Percentiles rank a stretch among this genome's conserved stretches.
phyloP scores from a whole-genome alignment of 2,797 vertebrate genomes.

The Thalassophryne amazonica region DNA sequence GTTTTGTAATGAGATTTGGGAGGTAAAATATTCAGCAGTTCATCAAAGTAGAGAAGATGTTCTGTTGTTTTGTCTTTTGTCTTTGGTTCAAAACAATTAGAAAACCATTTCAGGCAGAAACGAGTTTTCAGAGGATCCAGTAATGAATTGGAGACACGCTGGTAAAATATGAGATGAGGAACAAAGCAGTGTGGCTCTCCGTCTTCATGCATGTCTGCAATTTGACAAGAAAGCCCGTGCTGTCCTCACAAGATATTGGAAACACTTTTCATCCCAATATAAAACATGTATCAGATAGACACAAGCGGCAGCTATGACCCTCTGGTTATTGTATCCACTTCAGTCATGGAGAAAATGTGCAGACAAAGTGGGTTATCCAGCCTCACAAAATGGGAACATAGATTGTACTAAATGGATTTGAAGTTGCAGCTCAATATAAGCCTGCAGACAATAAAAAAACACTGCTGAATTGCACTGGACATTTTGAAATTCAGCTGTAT shows the following conservation, averaged over 20 bases:
- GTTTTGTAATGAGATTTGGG: slow-evolving; percentile 66
- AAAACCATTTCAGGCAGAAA: slow-evolving; percentile 47
- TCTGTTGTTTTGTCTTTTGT: slow-evolving; percentile 59
- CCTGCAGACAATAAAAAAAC: background rate
- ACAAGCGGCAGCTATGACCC: slow-evolving; percentile 27
- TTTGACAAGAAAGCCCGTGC: slow-evolving; percentile 3
- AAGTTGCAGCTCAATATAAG: slow-evolving; percentile 21
- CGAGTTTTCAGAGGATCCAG: slow-evolving; percentile 41
- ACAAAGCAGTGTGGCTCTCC: background rate
- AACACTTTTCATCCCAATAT: slow-evolving; percentile 16
- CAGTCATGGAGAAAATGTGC: slow-evolving; percentile 8
- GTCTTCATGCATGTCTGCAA: slow-evolving; percentile 16
- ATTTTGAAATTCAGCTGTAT: background rate
- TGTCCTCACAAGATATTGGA: slow-evolving; percentile 7
- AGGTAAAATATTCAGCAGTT: slow-evolving; percentile 34
- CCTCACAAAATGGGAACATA: slow-evolving; percentile 22
- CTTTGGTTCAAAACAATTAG: slow-evolving; percentile 68
- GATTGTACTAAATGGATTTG: slow-evolving; percentile 24
- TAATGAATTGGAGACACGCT: slow-evolving; percentile 48
- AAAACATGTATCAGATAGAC: slow-evolving; percentile 42
- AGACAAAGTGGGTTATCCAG: slow-evolving; percentile 14
- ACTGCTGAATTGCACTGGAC: background rate
- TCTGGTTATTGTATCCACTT: slow-evolving; percentile 34
- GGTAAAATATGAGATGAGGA: slow-evolving; percentile 30
- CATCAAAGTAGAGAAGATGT: slow-evolving; percentile 44